A percentile compares a stretch with the other conserved stretches of the same genome.
phyloP scores from a whole-genome alignment of 2,888 invertebrate species.

The Cepaea hortensis region DNA sequence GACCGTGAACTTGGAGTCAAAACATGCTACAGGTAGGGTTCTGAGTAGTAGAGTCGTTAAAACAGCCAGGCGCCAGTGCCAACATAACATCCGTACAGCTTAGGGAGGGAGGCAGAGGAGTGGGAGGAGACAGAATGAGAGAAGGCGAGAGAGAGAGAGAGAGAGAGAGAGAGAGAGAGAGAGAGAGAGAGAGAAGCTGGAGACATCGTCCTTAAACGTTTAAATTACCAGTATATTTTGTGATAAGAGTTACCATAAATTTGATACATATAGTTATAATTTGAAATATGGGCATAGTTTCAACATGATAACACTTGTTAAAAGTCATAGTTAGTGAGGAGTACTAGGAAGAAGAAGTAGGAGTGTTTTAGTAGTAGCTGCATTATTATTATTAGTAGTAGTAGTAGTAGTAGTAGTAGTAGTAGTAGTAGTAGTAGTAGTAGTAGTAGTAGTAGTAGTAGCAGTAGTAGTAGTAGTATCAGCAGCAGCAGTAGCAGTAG shows the following conservation, averaged over 20 bases:
- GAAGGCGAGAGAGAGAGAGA: conserved; percentile 1
- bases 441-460: too few relatives aligned
- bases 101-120: neutral
- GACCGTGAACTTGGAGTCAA: conserved; percentile 8
- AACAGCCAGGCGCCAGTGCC: conserved; percentile 21
- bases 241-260: too few relatives aligned
- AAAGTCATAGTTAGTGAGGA: neutral
- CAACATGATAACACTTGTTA: neutral
- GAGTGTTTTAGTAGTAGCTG: conserved; percentile 3
- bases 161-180: neutral
- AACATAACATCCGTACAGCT: neutral
- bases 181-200: neutral
- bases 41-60: neutral
- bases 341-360: neutral
- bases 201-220: too few relatives aligned
- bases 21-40: conserved; percentile 13
- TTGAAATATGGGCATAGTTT: too few relatives aligned
- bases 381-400: neutral
- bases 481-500: too few relatives aligned
- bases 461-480: too few relatives aligned
- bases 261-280: too few relatives aligned
- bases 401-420: neutral
- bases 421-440: too few relatives aligned
- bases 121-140: neutral
- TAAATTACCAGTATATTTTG: too few relatives aligned